Conservation (phyloP, 2,888 invertebrate species). For the Omphaloscelis lunosa region DNA sequence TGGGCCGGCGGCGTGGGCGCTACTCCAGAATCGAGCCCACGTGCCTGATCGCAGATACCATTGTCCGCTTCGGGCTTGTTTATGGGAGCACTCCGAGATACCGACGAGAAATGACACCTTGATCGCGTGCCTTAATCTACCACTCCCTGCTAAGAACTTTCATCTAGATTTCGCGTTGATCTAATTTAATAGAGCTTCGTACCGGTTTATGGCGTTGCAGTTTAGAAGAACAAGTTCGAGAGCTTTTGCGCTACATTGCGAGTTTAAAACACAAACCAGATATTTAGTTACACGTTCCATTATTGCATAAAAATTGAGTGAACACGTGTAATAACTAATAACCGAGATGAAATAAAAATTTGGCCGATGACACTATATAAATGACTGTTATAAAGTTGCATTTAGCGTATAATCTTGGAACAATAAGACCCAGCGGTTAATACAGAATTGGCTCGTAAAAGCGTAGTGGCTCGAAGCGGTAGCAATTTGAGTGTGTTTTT, state of each 20-base stretch:
- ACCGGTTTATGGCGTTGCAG: slow-evolving; percentile 43
- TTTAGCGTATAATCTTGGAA: slow-evolving; percentile 61
- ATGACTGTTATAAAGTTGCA: slow-evolving; percentile 54
- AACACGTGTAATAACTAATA: slow-evolving; percentile 29
- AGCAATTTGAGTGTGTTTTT: slow-evolving; percentile 76
- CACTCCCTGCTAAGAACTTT: slow-evolving; percentile 66
- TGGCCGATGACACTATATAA: slow-evolving; percentile 44
- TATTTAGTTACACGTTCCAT: slow-evolving; percentile 21
- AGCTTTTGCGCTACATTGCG: slow-evolving; percentile 5
- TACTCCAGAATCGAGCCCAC: slow-evolving; percentile 88
- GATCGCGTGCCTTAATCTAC: slow-evolving; percentile 79
- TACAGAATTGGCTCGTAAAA: slow-evolving; percentile 69
- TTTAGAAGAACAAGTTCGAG: slow-evolving; percentile 32
- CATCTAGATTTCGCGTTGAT: slow-evolving; percentile 61
- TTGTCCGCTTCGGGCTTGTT: slow-evolving; percentile 86
- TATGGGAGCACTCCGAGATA: slow-evolving; percentile 83
- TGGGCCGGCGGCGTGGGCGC: slow-evolving; percentile 84
- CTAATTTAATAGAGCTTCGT: slow-evolving; percentile 51
- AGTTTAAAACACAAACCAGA: background rate
- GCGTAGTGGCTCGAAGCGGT: slow-evolving; percentile 71
- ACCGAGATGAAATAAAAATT: slow-evolving; percentile 27
- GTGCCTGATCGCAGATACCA: slow-evolving; percentile 87
- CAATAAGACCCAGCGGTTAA: slow-evolving; percentile 63
- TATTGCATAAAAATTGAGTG: slow-evolving; percentile 14
- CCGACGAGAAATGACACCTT: slow-evolving; percentile 81